Conservation (phyloP, 2,113 vertebrate species). For the Geothlypis trichas region DNA sequence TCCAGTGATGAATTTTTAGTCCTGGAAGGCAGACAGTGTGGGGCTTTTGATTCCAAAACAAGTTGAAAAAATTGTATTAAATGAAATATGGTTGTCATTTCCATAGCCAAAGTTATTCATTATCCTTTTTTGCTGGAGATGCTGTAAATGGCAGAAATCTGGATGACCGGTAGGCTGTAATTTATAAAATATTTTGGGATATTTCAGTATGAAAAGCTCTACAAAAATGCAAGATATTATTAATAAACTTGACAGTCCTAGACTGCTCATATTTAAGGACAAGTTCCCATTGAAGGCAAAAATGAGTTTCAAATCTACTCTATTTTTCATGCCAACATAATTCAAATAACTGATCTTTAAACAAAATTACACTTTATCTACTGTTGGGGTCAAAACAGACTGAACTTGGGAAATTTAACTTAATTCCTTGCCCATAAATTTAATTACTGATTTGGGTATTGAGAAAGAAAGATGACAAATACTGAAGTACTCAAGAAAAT, state of each 20-base stretch:
- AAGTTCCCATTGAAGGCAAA: background rate
- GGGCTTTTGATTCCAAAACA: background rate
- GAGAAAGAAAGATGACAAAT: background rate
- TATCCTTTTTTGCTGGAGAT: background rate
- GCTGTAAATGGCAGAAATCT: background rate
- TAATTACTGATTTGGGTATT: background rate
- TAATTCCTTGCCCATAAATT: background rate
- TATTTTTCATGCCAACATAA: background rate
- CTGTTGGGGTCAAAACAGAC: background rate
- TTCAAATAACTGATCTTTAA: background rate
- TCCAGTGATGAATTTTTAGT: background rate
- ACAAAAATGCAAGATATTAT: background rate
- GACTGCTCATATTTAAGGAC: background rate
- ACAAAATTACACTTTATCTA: background rate
- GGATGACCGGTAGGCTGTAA: background rate
- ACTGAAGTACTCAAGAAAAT: background rate
- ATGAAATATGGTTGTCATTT: background rate
- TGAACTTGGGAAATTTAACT: background rate
- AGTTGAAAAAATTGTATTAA: background rate
- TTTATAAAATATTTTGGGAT: background rate
- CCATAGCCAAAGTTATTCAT: background rate
- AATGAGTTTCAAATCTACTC: background rate
- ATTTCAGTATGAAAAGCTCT: background rate
- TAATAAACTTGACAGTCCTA: background rate
- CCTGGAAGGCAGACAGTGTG: background rate